Evolutionary conservation across 2,888 invertebrate species (phyloP).

Genomic region (Rhagophthalmus giganteus): DNA sequence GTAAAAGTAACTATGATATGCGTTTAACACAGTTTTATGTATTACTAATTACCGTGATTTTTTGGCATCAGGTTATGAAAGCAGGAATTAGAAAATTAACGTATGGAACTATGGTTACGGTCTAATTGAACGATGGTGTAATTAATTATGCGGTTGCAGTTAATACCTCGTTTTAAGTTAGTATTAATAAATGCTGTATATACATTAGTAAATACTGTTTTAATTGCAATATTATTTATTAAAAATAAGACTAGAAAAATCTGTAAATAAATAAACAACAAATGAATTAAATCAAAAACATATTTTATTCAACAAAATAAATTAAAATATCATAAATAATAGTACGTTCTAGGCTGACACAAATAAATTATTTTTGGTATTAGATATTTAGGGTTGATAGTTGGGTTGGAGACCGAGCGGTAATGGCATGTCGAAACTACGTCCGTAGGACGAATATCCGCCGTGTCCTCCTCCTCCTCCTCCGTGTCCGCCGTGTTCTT

Average conservation of each 20-base stretch:
- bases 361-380: conserved; percentile 25
- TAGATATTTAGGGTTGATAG: conserved; percentile 64
- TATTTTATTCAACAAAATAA: conserved; percentile 25
- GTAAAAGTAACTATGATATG: too few relatives aligned
- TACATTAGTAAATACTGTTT: background rate
- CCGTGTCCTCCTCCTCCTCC: conserved; percentile 53
- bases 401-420: conserved; percentile 54
- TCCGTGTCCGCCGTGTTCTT: conserved; percentile 62
- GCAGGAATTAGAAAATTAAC: background rate
- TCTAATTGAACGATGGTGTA: background rate
- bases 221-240: background rate
- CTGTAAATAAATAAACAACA: background rate
- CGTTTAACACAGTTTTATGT: too few relatives aligned
- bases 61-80: too few relatives aligned
- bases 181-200: too few relatives aligned
- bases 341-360: conserved; percentile 34
- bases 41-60: too few relatives aligned
- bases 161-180: background rate
- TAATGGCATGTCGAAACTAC: conserved; percentile 56
- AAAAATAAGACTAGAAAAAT: background rate
- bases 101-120: background rate
- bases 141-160: background rate
- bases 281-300: background rate
- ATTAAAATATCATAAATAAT: conserved; percentile 27
- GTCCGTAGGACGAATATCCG: conserved; percentile 60